A percentile compares a stretch with the other conserved stretches of the same genome.
phyloP scores from a whole-genome alignment of 2,797 vertebrate genomes.

The Fistularia tabacaria region DNA sequence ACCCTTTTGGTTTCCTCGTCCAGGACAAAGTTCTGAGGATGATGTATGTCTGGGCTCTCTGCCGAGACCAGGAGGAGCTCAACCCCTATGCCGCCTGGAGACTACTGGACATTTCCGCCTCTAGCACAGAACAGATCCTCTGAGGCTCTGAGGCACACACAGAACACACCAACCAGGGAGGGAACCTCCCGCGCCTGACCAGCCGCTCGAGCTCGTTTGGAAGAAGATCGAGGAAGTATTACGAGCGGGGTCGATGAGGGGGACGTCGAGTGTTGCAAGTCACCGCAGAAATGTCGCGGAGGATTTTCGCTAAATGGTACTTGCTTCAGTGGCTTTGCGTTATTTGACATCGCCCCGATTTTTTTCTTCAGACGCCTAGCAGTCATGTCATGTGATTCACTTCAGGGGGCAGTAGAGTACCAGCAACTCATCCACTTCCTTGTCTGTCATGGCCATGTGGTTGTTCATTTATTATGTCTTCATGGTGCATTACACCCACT shows the following conservation, averaged over 20 bases:
- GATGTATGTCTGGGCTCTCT: conserved; percentile 95
- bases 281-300: conserved; percentile 2
- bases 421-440: conserved; percentile 11
- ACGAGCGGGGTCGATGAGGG: conserved; percentile 8
- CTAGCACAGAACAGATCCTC: conserved; percentile 90
- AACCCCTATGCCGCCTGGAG: conserved; percentile 92
- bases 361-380: not conserved
- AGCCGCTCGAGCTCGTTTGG: conserved; percentile 5
- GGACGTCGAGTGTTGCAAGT: conserved; percentile 10
- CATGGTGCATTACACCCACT: conserved; percentile 1
- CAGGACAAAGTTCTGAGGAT: conserved; percentile 92
- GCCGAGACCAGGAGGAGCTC: conserved; percentile 92
- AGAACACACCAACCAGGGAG: conserved; percentile 13
- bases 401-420: conserved; percentile 57
- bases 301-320: not conserved
- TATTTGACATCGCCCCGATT: no score
- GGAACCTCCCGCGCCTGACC: conserved; percentile 24
- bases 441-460: not conserved
- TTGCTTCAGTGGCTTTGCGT: conserved; percentile 5
- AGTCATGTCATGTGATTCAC: conserved; percentile 24
- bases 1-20: not conserved
- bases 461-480: not conserved
- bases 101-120: conserved; percentile 89
- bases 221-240: not conserved
- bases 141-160: conserved; percentile 63